phyloP scores from a whole-genome alignment of 2,888 invertebrate species.

The Theodoxus fluviatilis region DNA sequence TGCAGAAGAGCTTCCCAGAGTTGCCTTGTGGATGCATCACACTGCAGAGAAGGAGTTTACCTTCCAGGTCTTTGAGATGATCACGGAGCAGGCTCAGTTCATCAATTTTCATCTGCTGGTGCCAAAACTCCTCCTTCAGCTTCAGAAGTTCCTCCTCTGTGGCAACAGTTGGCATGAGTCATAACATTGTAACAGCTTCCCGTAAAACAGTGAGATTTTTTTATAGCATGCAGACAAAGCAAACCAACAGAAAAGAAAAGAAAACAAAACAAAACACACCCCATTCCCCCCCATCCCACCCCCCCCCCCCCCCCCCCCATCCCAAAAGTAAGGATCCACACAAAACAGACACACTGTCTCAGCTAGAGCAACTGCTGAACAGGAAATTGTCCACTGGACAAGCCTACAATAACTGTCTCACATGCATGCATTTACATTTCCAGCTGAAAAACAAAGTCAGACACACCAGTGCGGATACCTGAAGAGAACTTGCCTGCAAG shows the following conservation, averaged over 20 bases:
- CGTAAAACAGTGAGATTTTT: not conserved
- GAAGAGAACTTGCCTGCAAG: too few species aligned
- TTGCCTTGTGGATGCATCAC: too few species aligned
- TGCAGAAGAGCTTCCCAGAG: too few species aligned
- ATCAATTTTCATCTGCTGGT: conserved; percentile 91
- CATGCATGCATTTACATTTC: too few species aligned
- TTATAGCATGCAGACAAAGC: not conserved
- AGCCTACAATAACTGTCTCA: not conserved
- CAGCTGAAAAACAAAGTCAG: too few species aligned
- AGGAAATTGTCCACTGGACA: too few species aligned
- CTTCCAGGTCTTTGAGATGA: too few species aligned
- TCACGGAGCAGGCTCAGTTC: conserved; percentile 89
- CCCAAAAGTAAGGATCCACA: not conserved
- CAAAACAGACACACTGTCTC: not conserved
- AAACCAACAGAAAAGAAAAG: not conserved
- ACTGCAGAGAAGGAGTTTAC: too few species aligned
- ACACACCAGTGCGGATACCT: too few species aligned
- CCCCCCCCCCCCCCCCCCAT: not conserved
- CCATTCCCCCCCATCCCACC: not conserved
- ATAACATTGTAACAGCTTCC: too few species aligned
- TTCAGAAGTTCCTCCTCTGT: conserved; percentile 79
- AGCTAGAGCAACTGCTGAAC: not conserved
- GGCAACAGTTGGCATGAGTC: too few species aligned
- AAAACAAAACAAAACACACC: not conserved
- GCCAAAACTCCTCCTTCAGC: conserved; percentile 85